phyloP scores from a whole-genome alignment of 2,797 vertebrate genomes.

The Sciurus carolinensis region DNA sequence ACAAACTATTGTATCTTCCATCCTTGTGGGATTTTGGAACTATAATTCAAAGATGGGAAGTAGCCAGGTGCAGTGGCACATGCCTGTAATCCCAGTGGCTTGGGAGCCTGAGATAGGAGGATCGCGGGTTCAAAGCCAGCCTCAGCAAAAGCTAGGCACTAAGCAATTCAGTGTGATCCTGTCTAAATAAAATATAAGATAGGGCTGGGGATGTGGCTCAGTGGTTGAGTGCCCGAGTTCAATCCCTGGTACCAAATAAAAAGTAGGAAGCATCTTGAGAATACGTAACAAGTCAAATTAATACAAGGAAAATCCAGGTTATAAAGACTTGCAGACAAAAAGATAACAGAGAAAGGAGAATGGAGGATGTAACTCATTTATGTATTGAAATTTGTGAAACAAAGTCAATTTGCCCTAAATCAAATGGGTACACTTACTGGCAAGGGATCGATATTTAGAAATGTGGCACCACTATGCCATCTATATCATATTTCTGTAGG shows the following conservation, averaged over 20 bases:
- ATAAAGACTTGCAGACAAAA: slow-evolving; percentile 9
- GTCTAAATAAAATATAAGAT: no score
- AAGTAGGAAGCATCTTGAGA: neutral
- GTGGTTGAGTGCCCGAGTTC: no score
- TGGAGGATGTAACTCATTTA: neutral
- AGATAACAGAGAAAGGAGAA: neutral
- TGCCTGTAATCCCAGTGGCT: no score
- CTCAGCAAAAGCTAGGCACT: no score
- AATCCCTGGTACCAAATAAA: no score
- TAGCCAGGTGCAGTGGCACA: no score
- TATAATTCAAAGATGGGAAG: neutral
- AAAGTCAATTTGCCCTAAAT: neutral
- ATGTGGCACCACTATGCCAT: neutral
- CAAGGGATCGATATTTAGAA: neutral
- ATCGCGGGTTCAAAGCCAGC: no score
- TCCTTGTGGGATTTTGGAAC: neutral
- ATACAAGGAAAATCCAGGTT: neutral
- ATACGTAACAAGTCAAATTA: slow-evolving; percentile 19
- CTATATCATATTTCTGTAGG: no score
- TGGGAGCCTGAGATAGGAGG: no score
- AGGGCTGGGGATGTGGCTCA: no score
- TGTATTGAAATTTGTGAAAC: neutral
- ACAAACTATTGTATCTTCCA: neutral
- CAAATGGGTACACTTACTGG: neutral
- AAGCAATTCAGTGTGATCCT: no score